Evolutionary conservation across 1,140 invertebrate genomes (phyloP), one percentile per base, ranked within the genome.

Genomic region (Leptinotarsa lineolata): DNA sequence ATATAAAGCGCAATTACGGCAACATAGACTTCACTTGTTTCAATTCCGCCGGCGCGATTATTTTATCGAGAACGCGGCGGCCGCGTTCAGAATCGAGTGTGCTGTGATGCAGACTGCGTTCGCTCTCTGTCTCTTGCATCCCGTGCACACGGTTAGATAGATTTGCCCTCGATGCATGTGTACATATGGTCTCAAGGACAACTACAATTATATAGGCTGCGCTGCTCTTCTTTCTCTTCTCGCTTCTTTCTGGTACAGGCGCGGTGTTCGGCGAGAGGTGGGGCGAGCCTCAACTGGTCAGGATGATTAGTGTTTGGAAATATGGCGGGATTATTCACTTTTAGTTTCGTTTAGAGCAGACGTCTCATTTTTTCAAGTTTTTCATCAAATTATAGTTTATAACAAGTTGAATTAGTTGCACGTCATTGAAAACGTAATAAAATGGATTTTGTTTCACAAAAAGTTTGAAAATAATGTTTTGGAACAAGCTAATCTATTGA

Each of bases 111-210:
- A 67, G 64, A 24, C 59, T 59, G 45, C n/a, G 63, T 65, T 45
- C 59, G 65, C 59, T 60, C 46, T 15, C 48, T 61, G 72, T 69
- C 21, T 73, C 71, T 60, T 75, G 76, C 78, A 77, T 72, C 74
- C 58, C 72, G 46, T 76, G 72, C 76, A 76, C 72, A 63, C 68
- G 70, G n/a, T 58, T 70, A 79, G 73, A 76, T 77, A 77, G 75
- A 79, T 77, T 75, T 77, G 77, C 74, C 73, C 72, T 76, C 75
- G 72, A 72, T 79, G 76, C 76, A 71, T 79, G 76, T 79, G 72
- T 79, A 77, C 78, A 77, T 79, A 74, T 77, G 78, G 76, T 77
- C 74, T 77, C 78, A 79, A 79, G 78, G 78, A 79, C 78, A 77
- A 74, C 74, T 64, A 73, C 75, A 76, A 78, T 79, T 79, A 79